Base-by-base conservation (phyloP, 2,888 invertebrate genomes). In the Aquatica leii region DNA sequence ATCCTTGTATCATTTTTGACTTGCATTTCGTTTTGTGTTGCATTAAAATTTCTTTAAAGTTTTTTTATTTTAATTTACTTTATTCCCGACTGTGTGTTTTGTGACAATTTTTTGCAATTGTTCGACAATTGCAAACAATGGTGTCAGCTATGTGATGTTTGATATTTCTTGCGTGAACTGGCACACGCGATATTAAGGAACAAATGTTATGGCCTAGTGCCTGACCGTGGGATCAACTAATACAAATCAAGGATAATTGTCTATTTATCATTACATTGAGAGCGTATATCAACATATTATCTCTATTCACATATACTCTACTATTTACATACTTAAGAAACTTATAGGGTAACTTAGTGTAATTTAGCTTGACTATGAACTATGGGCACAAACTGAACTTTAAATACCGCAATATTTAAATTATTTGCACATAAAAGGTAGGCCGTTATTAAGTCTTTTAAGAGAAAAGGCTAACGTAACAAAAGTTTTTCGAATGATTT, bases 171-270 rank as follows among this genome's bases (percentile, higher is more conserved):
- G 79, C 77, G 79, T 79, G 80, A 79, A 80, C 77, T 81, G 81
- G 81, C 81, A 80, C 78, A 79, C 76, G 76, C 75, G 72, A 72
- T 60, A 54, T 65, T 64, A 67, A 66, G 60, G 65, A 74, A 75
- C 71, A 78, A 77, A 76, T 72, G 77, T 73, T 78, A 77, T 75
- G 80, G 81, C 80, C 77, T 71, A 70, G 80, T 79, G 81, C 82
- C 81, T 79, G 78, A 81, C 79, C 77, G 81, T 81, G 82, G 82
- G 82, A 82, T 82, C 82, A 82, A 82, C 78, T 80, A 78, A 77
- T 76, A 81, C 80, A 80, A 81, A 82, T 81, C 81, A 81, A 81
- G 80, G 75, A 79, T 77, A 76, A 75, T 75, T 76, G 78, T 77
- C 77, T 78, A 79, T 78, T 76, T 76, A 75, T 76, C 72, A 71